Base-by-base conservation (phyloP, 2,797 vertebrate genomes). In the Austrolebias charrua region DNA sequence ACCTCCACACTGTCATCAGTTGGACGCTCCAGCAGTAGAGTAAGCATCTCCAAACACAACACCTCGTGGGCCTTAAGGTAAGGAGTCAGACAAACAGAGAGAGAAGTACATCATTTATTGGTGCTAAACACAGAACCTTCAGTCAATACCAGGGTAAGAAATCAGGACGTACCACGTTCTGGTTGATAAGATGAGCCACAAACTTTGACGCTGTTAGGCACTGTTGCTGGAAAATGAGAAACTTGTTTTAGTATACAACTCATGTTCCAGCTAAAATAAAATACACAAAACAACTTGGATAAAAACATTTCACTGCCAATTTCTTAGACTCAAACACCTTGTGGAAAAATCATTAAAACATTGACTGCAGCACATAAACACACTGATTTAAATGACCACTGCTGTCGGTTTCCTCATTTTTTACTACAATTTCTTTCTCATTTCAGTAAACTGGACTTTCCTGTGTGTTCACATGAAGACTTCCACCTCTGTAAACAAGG, bases 1-100 rank as follows among this genome's bases (percentile, higher is more conserved):
- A 99, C 96, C 90, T 99, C 97, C 71, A 98, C 96, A 8, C 97
- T 99, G 88, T 98, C 97, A 73, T 99, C 96, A 7, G 94, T 98
- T 11, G 97, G 97, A 72, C 96, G 93, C 90, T 99, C 97, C 79
- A 99, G 87, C 43, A 99, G 93, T 73, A 98, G 90, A 6, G 97
- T 98, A 49, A 99, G 92, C 95, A 99, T 99, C 91, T 99, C 97
- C 79, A 99, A 90, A 87, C 94, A 97, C 46, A 99, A 87, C 73
- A 98, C 96, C 83, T 99, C 97, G 5, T 99, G 97, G 66, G 96
- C 96, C 97, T 99, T 74, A 18, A 15, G 20, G 19, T 0, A 14
- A 42, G 6, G 3, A 9, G 5, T 4, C 11, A 8, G 20, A 58
- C 14, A 24, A 33, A 1, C 4, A 10, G 18, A 9, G 31, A 68